Percentiles rank a stretch among this genome's conserved stretches.
These are phyloP conservation scores for Otolemur crassicaudatus DNA, from an alignment of 2,797 vertebrate species.

Conservation along the genomic window DNA sequence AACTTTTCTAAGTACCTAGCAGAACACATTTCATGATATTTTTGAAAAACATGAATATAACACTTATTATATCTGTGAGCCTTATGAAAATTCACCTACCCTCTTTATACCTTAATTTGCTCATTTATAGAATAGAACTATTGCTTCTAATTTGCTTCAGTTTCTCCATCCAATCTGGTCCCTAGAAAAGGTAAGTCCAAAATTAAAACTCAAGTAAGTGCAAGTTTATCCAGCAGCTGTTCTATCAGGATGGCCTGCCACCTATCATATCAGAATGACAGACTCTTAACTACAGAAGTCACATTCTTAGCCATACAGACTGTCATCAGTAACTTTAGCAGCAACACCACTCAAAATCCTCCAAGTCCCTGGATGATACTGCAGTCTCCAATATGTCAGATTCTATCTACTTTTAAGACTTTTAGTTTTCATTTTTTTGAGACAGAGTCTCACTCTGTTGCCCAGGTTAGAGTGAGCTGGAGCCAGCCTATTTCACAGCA, in stretches of 20 bases:
- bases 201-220: slow-evolving; percentile 15
- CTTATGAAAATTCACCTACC: slow-evolving; percentile 14
- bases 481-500: background rate
- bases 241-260: background rate
- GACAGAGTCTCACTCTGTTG: background rate
- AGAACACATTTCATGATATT: background rate
- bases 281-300: background rate
- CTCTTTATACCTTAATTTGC: background rate
- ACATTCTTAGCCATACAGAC: background rate
- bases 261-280: background rate
- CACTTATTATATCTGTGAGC: background rate
- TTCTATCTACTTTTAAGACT: background rate
- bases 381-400: background rate
- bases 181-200: background rate
- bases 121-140: slow-evolving; percentile 4
- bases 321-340: background rate
- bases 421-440: background rate
- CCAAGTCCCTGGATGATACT: background rate
- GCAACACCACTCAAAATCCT: background rate
- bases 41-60: slow-evolving; percentile 31
- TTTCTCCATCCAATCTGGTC: slow-evolving; percentile 40
- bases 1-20: background rate
- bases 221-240: background rate
- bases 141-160: background rate
- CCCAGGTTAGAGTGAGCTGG: background rate